Base-by-base conservation (phyloP, 2,113 vertebrate genomes). In the Neolamprologus brichardi region DNA sequence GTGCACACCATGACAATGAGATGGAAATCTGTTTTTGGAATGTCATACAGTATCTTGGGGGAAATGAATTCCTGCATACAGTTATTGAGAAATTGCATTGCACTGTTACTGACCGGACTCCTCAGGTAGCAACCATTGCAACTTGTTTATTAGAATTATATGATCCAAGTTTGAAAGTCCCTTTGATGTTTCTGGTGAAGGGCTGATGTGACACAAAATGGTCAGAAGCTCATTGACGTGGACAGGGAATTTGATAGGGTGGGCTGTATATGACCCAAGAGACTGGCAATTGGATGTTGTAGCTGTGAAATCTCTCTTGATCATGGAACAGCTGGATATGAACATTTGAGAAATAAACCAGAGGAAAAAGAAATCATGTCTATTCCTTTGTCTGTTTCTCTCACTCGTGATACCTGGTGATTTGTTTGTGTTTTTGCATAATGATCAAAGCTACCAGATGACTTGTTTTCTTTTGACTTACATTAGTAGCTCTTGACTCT, bases 21-120 rank as follows among this genome's bases (percentile, higher is more conserved):
- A 94, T 89, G 86, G 84, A 94, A 93, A 90, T 88, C 81, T 91
- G 89, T 79, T 88, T 20, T 54, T 89, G 81, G 70, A 90, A 89
- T 91, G 88, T 92, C 87, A 89, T 18, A 11, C 56, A 13, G 56
- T 20, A 54, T 88, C 83, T 72, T 78, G 85, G 79, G 86, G 86
- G 78, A 90, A 92, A 91, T 54, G 0, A 79, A 90, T 84, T 89
- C 75, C 64, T 84, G 30, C 64, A 56, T 51, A 62, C 44, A 37
- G 30, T 70, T 10, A 70, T 62, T 4, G 17, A 49, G 58, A 81
- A 72, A 72, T 28, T 9, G 4, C 13, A 14, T 44, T 52, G 32
- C 82, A 70, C 10, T 6, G 18, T 67, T 83, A 32, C 41, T 23
- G 78, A 87, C 56, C 54, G 80, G 84, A 82, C 86, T 75, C 58